These are phyloP conservation scores for Parauchenoglanis ngamensis DNA, from an alignment of 2,797 vertebrate genomes.

Conservation along the genomic window DNA sequence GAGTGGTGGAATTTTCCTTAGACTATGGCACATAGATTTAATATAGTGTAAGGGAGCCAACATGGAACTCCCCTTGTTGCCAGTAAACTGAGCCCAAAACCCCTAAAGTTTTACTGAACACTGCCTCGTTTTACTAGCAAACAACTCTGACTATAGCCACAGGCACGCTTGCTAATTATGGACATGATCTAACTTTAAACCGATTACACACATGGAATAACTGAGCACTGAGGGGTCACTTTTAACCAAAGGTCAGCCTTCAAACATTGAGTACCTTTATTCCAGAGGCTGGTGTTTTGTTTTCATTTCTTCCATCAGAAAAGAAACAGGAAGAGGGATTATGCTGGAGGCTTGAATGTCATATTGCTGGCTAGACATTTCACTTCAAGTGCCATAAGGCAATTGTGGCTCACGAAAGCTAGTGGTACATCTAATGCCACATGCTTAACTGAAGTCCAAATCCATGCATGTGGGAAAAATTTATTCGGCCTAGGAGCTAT, in stretches of 20 bases:
- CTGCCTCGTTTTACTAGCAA: slow-evolving; percentile 65
- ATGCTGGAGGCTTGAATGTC: background rate
- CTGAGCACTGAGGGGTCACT: slow-evolving; percentile 64
- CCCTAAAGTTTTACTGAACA: slow-evolving; percentile 49
- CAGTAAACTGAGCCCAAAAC: slow-evolving; percentile 57
- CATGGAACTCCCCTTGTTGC: slow-evolving; percentile 45
- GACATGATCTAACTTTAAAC: slow-evolving; percentile 69
- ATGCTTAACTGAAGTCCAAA: background rate
- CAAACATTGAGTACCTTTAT: slow-evolving; percentile 54
- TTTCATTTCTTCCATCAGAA: slow-evolving; percentile 53
- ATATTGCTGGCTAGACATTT: background rate
- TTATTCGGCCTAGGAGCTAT: slow-evolving; percentile 11
- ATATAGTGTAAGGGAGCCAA: slow-evolving; percentile 51
- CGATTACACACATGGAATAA: slow-evolving; percentile 74
- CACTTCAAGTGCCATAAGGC: background rate
- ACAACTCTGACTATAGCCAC: slow-evolving; percentile 58
- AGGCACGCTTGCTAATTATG: slow-evolving; percentile 65
- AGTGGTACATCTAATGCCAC: background rate
- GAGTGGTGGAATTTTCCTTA: slow-evolving; percentile 7
- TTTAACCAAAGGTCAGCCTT: slow-evolving; percentile 70
- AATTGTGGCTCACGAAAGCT: background rate
- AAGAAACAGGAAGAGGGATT: slow-evolving; percentile 39
- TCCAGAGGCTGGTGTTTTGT: slow-evolving; percentile 47
- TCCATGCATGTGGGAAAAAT: background rate
- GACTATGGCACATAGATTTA: slow-evolving; percentile 42